These are phyloP conservation scores for Dipodomys merriami DNA, from an alignment of 2,113 vertebrate species.

Conservation along the genomic window DNA sequence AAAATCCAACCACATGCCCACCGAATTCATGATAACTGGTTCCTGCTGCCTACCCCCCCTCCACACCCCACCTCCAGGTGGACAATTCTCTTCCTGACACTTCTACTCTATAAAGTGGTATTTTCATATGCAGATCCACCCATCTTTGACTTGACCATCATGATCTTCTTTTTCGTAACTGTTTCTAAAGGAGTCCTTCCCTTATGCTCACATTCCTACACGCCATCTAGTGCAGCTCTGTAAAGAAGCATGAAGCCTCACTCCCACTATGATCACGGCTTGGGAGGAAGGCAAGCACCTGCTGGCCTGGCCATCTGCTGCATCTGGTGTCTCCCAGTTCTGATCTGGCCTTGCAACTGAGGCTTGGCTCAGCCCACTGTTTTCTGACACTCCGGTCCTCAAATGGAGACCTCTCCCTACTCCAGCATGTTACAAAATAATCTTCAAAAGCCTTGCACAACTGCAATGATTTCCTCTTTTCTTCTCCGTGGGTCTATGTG, in stretches of 20 bases:
- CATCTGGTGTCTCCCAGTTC: slow-evolving; percentile 52
- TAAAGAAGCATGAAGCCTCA: slow-evolving; percentile 22
- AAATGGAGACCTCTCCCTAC: neutral
- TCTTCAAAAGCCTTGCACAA: slow-evolving; percentile 19
- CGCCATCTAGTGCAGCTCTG: neutral
- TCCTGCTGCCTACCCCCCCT: neutral
- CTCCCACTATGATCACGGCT: slow-evolving; percentile 17
- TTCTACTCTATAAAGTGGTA: neutral
- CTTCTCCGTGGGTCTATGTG: neutral
- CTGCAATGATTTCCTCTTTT: neutral
- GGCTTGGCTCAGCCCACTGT: neutral
- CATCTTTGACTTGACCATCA: neutral
- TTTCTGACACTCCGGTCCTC: slow-evolving; percentile 12
- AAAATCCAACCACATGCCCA: neutral
- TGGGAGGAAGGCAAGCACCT: slow-evolving; percentile 46
- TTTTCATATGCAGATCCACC: neutral
- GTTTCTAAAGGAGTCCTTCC: neutral
- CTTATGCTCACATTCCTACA: neutral
- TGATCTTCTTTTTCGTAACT: neutral
- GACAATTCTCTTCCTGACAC: neutral
- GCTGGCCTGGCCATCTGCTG: slow-evolving; percentile 51
- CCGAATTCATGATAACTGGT: neutral
- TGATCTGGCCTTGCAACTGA: slow-evolving; percentile 49
- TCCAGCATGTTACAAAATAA: neutral
- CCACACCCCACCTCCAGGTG: neutral